Base-by-base conservation (phyloP, 2,797 vertebrate genomes). In the Bovichtus diacanthus region DNA sequence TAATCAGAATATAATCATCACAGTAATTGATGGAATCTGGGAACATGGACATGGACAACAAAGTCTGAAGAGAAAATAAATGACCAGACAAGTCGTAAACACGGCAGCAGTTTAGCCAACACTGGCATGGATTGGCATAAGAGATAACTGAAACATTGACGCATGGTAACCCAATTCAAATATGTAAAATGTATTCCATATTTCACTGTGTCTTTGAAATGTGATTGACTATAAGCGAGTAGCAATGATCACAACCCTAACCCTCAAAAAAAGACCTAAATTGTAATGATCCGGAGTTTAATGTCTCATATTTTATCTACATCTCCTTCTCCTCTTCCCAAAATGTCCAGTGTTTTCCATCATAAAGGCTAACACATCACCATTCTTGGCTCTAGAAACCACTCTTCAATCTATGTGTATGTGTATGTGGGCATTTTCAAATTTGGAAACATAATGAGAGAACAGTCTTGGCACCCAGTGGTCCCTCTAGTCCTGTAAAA, bases 381-480 rank as follows among this genome's bases (percentile, higher is more conserved):
- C 31, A 36, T 51, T 29, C 19, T 21, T 64, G 29, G 12, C 43
- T 31, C 9, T 3, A 19, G 9, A 59, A 69, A 64, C 23, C 23
- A 41, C 15, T 25, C 53, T 54, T 59, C 4, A 27, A 43, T 65
- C 12, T 63, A 58, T 65, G 69, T 31, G 7, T 31, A 3, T 15
- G 23, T 44, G 25, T 75, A 29, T 39, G 43, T 31, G 19, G 25
- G 38, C 38, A 44, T 80, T 77, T 34, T 76, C 43, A 55, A 25
- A 55, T 78, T 44, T 67, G 53, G 47, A 12, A 55, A 55, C 73
- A 66, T 18, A 77, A 69, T 77, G 62, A 82, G 44, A 46, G 58
- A 76, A 55, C 71, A 25, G 54, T 65, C 54, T 64, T 86, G 78
- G 83, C 79, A 78, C 71, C 58, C 56, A 62, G 36, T 31, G 59